These are phyloP conservation scores for Oryctes rhinoceros DNA, from an alignment of 1,140 invertebrate species.

Conservation along the genomic window DNA sequence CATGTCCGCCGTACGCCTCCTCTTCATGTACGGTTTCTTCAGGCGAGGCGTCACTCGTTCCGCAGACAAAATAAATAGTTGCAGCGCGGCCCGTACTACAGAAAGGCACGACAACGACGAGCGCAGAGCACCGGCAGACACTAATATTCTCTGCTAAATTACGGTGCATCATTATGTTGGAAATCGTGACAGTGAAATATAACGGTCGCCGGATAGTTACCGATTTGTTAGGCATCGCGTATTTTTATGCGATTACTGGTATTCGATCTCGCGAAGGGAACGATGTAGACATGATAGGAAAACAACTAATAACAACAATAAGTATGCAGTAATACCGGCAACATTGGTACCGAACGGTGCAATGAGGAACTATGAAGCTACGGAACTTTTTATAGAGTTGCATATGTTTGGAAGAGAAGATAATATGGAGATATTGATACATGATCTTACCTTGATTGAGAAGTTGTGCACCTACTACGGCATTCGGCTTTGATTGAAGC, in stretches of 20 bases:
- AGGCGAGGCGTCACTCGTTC: conserved; percentile 3
- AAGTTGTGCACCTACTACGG: background rate
- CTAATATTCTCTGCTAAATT: conserved; percentile 36
- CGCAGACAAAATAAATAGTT: conserved; percentile 33
- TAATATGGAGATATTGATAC: too few relatives aligned
- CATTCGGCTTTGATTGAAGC: too few relatives aligned
- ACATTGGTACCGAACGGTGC: background rate
- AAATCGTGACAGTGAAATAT: conserved; percentile 37
- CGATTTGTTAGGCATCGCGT: conserved; percentile 22
- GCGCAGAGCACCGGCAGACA: conserved; percentile 29
- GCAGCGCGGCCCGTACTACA: background rate
- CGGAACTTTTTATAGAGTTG: too few relatives aligned
- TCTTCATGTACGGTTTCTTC: conserved; percentile 1
- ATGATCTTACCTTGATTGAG: background rate
- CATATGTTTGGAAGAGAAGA: too few relatives aligned
- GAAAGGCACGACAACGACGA: conserved; percentile 33
- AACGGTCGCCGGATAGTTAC: conserved; percentile 36
- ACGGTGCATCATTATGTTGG: conserved; percentile 35
- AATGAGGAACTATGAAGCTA: background rate
- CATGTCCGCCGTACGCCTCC: background rate
- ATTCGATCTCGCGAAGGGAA: conserved; percentile 12
- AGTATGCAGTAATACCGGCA: background rate
- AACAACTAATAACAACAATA: conserved; percentile 21
- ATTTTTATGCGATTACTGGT: conserved; percentile 20
- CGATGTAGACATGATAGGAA: conserved; percentile 11